These are phyloP conservation scores for Pantherophis alleghaniensis DNA, from an alignment of 2,797 vertebrate genomes.

Conservation along the genomic window DNA sequence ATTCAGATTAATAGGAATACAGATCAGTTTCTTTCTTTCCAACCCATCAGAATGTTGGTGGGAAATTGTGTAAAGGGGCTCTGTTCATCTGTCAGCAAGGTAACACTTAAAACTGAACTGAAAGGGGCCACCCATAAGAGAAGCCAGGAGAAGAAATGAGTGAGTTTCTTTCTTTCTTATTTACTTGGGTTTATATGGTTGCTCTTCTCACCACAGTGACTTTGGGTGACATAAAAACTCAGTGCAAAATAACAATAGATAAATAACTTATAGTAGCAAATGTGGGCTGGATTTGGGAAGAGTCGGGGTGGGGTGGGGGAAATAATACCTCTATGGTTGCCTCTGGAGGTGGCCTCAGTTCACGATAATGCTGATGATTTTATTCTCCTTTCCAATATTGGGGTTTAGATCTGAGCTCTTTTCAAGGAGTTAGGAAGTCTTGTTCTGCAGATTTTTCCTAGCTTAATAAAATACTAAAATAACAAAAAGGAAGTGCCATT, in stretches of 20 bases:
- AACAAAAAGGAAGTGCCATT: background rate
- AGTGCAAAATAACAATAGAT: background rate
- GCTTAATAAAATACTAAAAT: background rate
- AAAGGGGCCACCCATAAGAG: background rate
- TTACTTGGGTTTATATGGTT: background rate
- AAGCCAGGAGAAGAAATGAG: background rate
- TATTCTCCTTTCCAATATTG: background rate
- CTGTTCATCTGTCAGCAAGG: background rate
- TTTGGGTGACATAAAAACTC: background rate
- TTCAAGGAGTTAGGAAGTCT: background rate
- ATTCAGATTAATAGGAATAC: background rate
- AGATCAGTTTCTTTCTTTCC: background rate
- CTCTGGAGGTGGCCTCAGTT: background rate
- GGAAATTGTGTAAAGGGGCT: background rate
- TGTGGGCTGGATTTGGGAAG: background rate
- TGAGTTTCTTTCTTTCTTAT: background rate
- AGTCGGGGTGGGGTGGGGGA: background rate
- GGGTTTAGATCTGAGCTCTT: background rate
- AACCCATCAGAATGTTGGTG: background rate
- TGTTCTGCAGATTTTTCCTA: background rate
- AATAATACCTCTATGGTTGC: background rate
- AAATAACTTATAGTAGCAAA: background rate
- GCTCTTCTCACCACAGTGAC: background rate
- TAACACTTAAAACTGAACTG: background rate
- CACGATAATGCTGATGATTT: background rate